phyloP scores from a whole-genome alignment of 2,888 invertebrate species.

The Orthonychiurus folsomi region DNA sequence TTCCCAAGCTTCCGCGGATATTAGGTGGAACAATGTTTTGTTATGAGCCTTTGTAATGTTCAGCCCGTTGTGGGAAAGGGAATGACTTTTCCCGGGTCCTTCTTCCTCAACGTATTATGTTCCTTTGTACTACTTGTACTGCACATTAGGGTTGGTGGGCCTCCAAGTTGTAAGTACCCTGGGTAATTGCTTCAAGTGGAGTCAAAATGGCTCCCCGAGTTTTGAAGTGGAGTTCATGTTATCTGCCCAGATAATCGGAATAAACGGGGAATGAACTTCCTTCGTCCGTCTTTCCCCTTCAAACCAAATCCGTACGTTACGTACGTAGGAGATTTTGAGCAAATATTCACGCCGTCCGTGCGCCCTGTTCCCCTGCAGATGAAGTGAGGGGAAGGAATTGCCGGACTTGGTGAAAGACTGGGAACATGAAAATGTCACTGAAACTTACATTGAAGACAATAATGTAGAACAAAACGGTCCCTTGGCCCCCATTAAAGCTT shows the following conservation, averaged over 20 bases:
- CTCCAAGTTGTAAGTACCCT: slow-evolving; percentile 19
- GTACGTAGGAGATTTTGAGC: not conserved
- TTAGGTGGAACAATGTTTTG: not conserved
- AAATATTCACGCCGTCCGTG: not conserved
- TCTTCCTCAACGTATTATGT: too few species aligned
- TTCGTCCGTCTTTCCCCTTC: not conserved
- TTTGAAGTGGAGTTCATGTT: slow-evolving; percentile 28
- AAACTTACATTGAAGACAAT: slow-evolving; percentile 40
- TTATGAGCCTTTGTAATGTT: not conserved
- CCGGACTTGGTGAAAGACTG: slow-evolving; percentile 38
- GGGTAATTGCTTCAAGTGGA: slow-evolving; percentile 40
- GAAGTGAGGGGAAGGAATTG: slow-evolving; percentile 4
- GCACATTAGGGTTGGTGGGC: not conserved
- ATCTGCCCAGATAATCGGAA: slow-evolving; percentile 33
- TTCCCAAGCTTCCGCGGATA: too few species aligned
- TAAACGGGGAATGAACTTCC: slow-evolving; percentile 11
- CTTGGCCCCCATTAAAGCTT: slow-evolving; percentile 38
- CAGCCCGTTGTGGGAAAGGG: not conserved
- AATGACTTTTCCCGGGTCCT: not conserved
- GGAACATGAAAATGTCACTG: slow-evolving; percentile 41
- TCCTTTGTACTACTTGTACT: not conserved
- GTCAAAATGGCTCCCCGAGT: slow-evolving; percentile 28
- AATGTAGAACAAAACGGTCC: slow-evolving; percentile 41
- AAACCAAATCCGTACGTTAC: not conserved
- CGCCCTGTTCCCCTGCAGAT: not conserved